Evolutionary conservation across 2,797 vertebrate species (phyloP).

Genomic region (Decapterus maruadsi): DNA sequence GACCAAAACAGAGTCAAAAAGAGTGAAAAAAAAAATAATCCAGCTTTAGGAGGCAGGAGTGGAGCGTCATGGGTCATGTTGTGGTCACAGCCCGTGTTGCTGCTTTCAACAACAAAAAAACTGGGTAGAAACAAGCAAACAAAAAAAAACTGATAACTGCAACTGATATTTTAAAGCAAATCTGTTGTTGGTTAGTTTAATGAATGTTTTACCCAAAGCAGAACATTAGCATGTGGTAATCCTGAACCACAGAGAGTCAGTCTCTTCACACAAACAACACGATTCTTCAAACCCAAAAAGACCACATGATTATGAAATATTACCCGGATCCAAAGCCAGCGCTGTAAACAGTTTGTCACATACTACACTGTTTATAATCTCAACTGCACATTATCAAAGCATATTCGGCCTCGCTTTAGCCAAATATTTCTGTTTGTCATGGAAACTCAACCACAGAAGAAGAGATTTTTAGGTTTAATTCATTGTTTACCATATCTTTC

Average conservation of each 20-base stretch:
- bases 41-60: background rate
- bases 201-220: slow-evolving; percentile 11
- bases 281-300: background rate
- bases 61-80: no score
- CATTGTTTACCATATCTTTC: background rate
- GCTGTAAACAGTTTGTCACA: slow-evolving; percentile 11
- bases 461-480: background rate
- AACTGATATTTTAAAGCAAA: background rate
- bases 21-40: no score
- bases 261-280: slow-evolving; percentile 8
- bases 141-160: background rate
- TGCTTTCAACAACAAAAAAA: background rate
- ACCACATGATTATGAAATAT: slow-evolving; percentile 6
- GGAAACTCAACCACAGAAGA: background rate
- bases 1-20: no score
- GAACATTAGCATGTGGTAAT: slow-evolving; percentile 19
- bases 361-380: accelerated
- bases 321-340: background rate
- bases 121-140: no score
- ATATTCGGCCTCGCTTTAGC: background rate
- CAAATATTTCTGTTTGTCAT: background rate
- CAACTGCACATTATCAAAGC: background rate
- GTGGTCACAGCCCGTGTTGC: background rate
- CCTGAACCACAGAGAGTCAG: slow-evolving; percentile 3
- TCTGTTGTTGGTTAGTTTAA: slow-evolving; percentile 6